These are phyloP conservation scores for Phodopus roborovskii DNA, from an alignment of 2,113 vertebrate species.

Conservation along the genomic window DNA sequence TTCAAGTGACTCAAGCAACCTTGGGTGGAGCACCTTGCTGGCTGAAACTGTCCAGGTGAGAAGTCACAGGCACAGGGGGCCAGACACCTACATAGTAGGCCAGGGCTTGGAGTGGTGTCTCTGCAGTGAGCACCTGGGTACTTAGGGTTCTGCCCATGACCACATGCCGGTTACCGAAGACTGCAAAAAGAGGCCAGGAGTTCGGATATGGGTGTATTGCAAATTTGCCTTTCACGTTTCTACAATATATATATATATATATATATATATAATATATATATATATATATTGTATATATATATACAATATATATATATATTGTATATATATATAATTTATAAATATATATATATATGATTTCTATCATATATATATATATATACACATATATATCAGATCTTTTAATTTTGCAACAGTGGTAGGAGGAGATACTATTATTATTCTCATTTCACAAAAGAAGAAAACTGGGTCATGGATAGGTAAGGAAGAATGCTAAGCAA, in stretches of 20 bases:
- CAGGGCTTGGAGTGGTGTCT: background rate
- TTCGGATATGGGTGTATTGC: constrained; percentile 2
- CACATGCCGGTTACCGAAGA: background rate
- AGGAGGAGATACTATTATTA: background rate
- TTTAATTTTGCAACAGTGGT: background rate
- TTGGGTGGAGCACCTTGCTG: background rate
- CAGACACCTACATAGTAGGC: background rate
- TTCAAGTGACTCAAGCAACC: constrained; percentile 9
- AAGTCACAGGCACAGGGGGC: constrained; percentile 13
- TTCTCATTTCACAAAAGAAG: background rate
- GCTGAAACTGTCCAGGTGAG: background rate
- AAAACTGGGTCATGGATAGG: background rate
- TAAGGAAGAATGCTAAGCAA: background rate
- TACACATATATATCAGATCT: background rate
- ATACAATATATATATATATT: no score
- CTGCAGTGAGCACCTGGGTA: constrained; percentile 2
- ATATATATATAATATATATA: no score
- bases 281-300: no score
- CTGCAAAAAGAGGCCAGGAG: background rate
- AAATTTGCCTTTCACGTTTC: no score
- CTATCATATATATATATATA: background rate
- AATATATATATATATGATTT: background rate
- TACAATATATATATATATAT: no score
- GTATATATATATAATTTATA: no score
- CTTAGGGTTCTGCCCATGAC: background rate